Base-by-base conservation (phyloP, 2,888 invertebrate species). In the Escarpia spicata region DNA sequence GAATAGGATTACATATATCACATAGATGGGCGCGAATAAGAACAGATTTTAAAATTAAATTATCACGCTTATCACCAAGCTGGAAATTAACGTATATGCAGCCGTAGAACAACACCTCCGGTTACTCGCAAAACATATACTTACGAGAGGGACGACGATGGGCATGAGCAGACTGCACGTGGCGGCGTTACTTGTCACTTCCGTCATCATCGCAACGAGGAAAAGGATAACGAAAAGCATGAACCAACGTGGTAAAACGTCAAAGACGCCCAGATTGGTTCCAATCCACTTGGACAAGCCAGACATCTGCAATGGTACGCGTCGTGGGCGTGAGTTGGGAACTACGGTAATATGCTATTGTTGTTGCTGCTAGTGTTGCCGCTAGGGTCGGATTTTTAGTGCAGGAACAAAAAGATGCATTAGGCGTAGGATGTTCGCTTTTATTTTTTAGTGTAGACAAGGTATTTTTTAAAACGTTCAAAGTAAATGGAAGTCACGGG, bases 171-270 rank as follows among this genome's bases (percentile, higher is more conserved):
- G 92, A 95, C 98, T 98, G 0, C 98, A 98, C 90, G 98, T 98
- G 91, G 98, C 98, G 0, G 98, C 98, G 96, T 99, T 99, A 58
- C 98, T 98, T 0, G 98, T 98, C 95, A 99, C 98, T 96, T 99
- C 98, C 0, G 99, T 99, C 93, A 98, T 97, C 94, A 98, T 97
- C 94, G 98, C 98, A 0, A 98, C 98, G 91, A 98, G 97, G 3
- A 98, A 95, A 93, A 98, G 98, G n/a, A 98, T 97, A 8, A 98
- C 97, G 52, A 98, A 96, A 93, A 98, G 97, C 58, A 98, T 97
- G 19, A 97, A 96, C 89, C 97, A 96, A 97, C 97, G 93, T 98
- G 97, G 0, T 31, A 94, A 90, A 9, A 26, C 92, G n/a, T 92
- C 43, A 43, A 94, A 89, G 12, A 92, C 92, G 6, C 92, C 58